phyloP scores from a whole-genome alignment of 1,140 invertebrate species.

The Drosophila equinoxialis region DNA sequence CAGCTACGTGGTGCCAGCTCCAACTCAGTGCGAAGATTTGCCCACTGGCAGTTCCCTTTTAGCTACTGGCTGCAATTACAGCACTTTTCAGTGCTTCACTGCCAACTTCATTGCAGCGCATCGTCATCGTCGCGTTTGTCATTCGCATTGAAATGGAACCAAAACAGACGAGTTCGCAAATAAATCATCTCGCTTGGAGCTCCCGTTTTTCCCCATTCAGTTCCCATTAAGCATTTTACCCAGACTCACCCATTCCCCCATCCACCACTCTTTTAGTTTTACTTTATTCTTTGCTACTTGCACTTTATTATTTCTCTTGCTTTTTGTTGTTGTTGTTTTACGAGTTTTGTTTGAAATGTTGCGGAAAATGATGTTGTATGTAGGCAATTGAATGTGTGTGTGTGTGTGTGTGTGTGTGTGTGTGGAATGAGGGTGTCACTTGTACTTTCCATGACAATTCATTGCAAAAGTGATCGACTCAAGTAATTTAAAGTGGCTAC shows the following conservation, averaged over 20 bases:
- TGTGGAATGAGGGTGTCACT: constrained; percentile 6
- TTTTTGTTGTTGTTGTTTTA: constrained; percentile 43
- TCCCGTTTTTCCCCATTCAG: constrained; percentile 8
- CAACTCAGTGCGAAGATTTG: background rate
- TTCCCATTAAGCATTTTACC: constrained; percentile 16
- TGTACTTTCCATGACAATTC: constrained; percentile 18
- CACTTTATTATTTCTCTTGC: constrained; percentile 26
- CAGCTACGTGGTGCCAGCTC: background rate
- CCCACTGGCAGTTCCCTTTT: constrained; percentile 17
- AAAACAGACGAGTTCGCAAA: constrained; percentile 77
- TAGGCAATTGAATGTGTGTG: constrained; percentile 24
- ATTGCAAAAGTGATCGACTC: constrained; percentile 4
- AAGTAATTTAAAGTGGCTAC: constrained; percentile 27
- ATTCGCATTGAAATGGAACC: constrained; percentile 74
- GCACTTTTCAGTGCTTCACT: constrained; percentile 78
- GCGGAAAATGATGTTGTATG: constrained; percentile 75
- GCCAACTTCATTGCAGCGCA: constrained; percentile 77
- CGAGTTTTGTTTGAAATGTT: constrained; percentile 58
- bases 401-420: constrained; percentile 5
- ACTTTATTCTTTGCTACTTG: constrained; percentile 35
- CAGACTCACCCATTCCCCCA: constrained; percentile 10
- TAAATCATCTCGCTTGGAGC: constrained; percentile 67
- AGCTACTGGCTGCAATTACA: constrained; percentile 62
- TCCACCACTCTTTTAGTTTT: constrained; percentile 26
- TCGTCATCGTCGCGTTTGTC: constrained; percentile 78